phyloP scores from a whole-genome alignment of 1,140 invertebrate genomes.

The Drosophila willistoni region DNA sequence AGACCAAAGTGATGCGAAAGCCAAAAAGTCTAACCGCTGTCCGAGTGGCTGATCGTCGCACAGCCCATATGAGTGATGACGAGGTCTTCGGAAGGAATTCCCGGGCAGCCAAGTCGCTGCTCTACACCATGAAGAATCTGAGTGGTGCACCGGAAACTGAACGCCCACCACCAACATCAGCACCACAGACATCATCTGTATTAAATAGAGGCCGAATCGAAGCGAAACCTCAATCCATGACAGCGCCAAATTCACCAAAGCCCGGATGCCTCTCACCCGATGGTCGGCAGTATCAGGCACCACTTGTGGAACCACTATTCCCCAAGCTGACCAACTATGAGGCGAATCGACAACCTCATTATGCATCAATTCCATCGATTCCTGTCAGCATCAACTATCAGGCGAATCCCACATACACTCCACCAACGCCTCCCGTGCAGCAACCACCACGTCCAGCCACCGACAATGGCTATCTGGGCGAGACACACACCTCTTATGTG shows the following conservation, averaged over 20 bases:
- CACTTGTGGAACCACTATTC: constrained; percentile 75
- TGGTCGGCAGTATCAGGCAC: constrained; percentile 73
- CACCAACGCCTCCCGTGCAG: constrained; percentile 27
- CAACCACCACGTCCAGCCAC: constrained; percentile 1
- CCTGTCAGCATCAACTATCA: constrained; percentile 34
- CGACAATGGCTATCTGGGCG: constrained; percentile 40
- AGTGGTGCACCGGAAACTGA: constrained; percentile 22
- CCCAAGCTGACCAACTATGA: constrained; percentile 71
- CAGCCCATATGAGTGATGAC: constrained; percentile 72
- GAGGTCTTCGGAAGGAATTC: constrained; percentile 78
- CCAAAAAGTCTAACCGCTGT: constrained; percentile 86
- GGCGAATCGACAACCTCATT: constrained; percentile 61
- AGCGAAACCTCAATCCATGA: constrained; percentile 25
- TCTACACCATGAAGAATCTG: constrained; percentile 74
- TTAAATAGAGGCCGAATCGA: background rate
- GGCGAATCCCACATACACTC: constrained; percentile 57
- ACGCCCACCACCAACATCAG: background rate
- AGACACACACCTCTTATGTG: constrained; percentile 66
- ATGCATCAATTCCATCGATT: background rate
- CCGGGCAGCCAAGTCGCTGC: constrained; percentile 66
- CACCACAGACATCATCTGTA: background rate
- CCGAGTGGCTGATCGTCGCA: constrained; percentile 58
- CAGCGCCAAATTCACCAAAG: constrained; percentile 58
- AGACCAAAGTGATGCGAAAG: constrained; percentile 87
- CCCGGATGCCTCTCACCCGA: constrained; percentile 72